Conservation (phyloP, 2,888 invertebrate genomes). For the Stratiomys singularior region DNA sequence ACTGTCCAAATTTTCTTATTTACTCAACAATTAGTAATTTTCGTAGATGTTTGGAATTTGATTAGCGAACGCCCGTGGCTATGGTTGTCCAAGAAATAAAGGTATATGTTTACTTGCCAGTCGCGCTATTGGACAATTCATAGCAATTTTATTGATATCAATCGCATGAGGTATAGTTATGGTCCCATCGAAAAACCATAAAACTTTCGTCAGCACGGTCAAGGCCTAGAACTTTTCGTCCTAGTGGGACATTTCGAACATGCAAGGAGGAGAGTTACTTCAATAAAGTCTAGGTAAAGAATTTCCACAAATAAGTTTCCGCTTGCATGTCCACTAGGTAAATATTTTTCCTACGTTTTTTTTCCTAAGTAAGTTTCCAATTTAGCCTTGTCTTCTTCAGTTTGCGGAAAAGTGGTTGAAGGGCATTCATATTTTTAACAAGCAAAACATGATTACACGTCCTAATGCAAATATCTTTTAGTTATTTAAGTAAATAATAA, state of each 20-base stretch:
- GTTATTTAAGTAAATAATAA: too few relatives aligned
- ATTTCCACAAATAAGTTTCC: too few relatives aligned
- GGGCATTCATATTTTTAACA: too few relatives aligned
- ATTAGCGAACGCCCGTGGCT: not conserved
- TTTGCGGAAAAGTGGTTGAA: too few relatives aligned
- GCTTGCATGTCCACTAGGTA: too few relatives aligned
- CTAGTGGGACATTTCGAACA: not conserved
- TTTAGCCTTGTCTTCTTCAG: too few relatives aligned
- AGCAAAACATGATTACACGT: too few relatives aligned
- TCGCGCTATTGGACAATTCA: not conserved
- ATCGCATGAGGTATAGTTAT: not conserved
- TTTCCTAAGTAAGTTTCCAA: too few relatives aligned
- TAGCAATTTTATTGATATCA: not conserved
- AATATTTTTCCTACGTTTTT: too few relatives aligned
- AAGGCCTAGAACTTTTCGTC: constrained; percentile 9
- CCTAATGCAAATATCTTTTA: too few relatives aligned
- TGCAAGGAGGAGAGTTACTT: too few relatives aligned
- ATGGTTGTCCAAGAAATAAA: not conserved
- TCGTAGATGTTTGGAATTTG: not conserved
- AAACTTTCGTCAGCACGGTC: constrained; percentile 1
- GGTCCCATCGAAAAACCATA: constrained; percentile 17
- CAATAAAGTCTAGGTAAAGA: too few relatives aligned
- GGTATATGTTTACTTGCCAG: not conserved
- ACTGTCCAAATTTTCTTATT: constrained; percentile 6
- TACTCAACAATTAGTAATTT: constrained; percentile 10